phyloP scores from a whole-genome alignment of 2,113 vertebrate species.

The Python bivittatus region DNA sequence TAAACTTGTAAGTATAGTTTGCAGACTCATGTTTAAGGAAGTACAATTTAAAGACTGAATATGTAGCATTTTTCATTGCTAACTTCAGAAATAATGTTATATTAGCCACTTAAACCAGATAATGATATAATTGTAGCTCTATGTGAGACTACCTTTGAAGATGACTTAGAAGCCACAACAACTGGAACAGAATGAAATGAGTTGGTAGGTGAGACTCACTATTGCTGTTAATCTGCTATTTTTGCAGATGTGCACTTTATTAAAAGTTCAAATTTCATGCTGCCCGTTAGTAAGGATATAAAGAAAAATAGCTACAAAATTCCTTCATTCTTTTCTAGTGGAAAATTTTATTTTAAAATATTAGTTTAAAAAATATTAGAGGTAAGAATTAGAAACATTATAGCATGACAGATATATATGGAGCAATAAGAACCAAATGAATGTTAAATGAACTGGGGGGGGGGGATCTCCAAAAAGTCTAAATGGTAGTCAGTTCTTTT shows the following conservation, averaged over 20 bases:
- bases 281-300: conserved; percentile 58
- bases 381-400: conserved; percentile 44
- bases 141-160: too few relatives aligned
- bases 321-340: conserved; percentile 51
- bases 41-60: background rate
- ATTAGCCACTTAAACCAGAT: background rate
- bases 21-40: background rate
- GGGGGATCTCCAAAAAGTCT: background rate
- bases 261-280: conserved; percentile 61
- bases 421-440: conserved; percentile 28
- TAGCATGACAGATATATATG: conserved; percentile 37
- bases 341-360: conserved; percentile 62
- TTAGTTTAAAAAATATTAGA: conserved; percentile 39
- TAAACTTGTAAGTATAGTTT: background rate
- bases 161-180: too few relatives aligned
- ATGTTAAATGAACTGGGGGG: conserved; percentile 8
- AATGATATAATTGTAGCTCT: background rate
- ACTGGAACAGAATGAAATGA: too few relatives aligned
- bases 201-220: too few relatives aligned
- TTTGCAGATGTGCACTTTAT: conserved; percentile 58
- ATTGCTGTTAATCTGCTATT: conserved; percentile 44
- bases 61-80: background rate
- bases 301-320: conserved; percentile 63
- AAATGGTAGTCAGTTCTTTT: background rate
- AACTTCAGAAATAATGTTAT: background rate